Base-by-base conservation (phyloP, 2,113 vertebrate species). In the Gobius niger region DNA sequence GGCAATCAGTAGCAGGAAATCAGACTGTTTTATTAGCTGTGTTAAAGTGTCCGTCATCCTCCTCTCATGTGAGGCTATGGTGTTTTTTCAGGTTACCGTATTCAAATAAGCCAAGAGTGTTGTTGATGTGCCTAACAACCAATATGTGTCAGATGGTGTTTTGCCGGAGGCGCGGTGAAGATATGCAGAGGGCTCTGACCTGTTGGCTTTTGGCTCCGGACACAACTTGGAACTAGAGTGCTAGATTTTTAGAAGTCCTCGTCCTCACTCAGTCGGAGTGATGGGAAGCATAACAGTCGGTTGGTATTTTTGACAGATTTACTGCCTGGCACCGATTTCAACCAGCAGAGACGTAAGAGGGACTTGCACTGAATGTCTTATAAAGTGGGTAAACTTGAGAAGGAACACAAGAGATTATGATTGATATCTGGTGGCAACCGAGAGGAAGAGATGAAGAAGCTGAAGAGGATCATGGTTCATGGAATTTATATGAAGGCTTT, bases 1-100 rank as follows among this genome's bases (percentile, higher is more conserved):
- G 77, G 73, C 41, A 69, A 73, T 59, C 70, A 64, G 72, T 7
- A 80, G 76, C 74, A 85, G 79, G 79, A 90, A 88, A 80, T 85
- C 6, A 69, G 16, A 34, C 73, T 24, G 69, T 75, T 82, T 81
- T 82, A 85, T 73, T 78, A 72, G 78, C 72, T 60, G 59, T 46
- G 62, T 70, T 70, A 76, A 85, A 78, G 49, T 34, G 64, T 83
- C 77, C 73, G 65, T 80, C 77, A 51, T 62, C 61, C 68, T 46
- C 66, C 44, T 0, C 24, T 34, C 24, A 34, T 34, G 24, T 34
- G 24, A 34, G 24, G 24, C 24, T 34, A 2, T 34, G 24, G 24
- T 34, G 24, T 34, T 34, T 34, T 34, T 34, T 34, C 5, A 34
- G 24, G 24, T 34, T 34, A 34, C 24, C 24, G 24, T 34, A 34